Base-by-base conservation (phyloP, 2,113 vertebrate genomes). In the Ciconia boyciana region DNA sequence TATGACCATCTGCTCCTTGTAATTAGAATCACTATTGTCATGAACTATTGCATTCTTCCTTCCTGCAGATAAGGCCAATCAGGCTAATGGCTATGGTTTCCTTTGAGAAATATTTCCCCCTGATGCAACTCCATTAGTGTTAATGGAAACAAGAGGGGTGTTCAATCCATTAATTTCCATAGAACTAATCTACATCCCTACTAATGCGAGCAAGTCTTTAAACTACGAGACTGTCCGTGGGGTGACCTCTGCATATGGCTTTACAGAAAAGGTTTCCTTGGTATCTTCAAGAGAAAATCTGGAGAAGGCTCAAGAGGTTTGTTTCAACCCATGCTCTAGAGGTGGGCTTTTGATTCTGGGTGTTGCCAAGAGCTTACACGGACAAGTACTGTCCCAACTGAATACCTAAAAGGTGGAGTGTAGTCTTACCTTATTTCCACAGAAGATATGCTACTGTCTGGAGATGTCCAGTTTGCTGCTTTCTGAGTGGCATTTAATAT, bases 341-440 rank as follows among this genome's bases (percentile, higher is more conserved):
- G 39, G 29, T 48, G 34, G 12, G 41, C 29, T n/a, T 29, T 13
- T 24, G 55, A 1, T 10, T 13, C 11, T 24, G 48, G 46, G 17
- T 2, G 2, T 25, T 20, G 39, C 13, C 49, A 18, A 20, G 60
- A 58, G 48, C 32, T 39, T 31, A 1, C 28, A 32, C 17, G 68
- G 24, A 19, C 11, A 34, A 41, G 26, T 26, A 9, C 64, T 54
- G 61, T 65, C 32, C 61, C 51, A 64, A 2, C 28, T 3, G 39
- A 39, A 3, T 11, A 10, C 65, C 28, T 9, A 5, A 24, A 57
- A 57, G 13, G 3, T 6, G 43, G 26, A 18, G 34, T 3, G 5
- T 8, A 43, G 25, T 32, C 92, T 96, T 89, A 98, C 98, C 96
- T 94, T 43, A 98, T 92, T 0, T 57, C 7, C 29, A 97, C 75